These are phyloP conservation scores for Pempheris klunzingeri DNA, from an alignment of 2,797 vertebrate genomes.

Conservation along the genomic window DNA sequence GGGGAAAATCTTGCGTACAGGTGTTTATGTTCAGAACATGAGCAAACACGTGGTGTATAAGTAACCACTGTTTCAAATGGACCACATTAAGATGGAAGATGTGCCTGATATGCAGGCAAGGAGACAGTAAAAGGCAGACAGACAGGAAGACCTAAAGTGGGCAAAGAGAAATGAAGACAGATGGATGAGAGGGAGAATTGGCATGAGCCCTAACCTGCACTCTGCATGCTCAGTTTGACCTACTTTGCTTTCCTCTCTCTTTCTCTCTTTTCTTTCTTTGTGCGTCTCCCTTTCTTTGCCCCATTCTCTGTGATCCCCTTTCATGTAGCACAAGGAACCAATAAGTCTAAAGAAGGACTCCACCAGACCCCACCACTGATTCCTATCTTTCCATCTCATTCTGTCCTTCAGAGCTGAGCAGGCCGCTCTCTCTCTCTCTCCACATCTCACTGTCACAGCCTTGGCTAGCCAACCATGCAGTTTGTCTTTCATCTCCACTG, in stretches of 20 bases:
- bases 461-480: conserved; percentile 54
- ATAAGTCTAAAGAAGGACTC: conserved; percentile 48
- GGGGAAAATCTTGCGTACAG: neutral
- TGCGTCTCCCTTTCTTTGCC: conserved; percentile 43
- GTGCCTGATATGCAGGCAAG: conserved; percentile 20
- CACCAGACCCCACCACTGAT: conserved; percentile 45
- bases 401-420: conserved; percentile 47
- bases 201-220: conserved; percentile 46
- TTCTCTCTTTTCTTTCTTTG: conserved; percentile 25
- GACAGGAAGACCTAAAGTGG: conserved; percentile 48
- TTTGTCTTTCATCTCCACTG: conserved; percentile 65
- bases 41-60: conserved; percentile 42
- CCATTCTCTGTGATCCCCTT: conserved; percentile 59
- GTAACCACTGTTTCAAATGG: conserved; percentile 38
- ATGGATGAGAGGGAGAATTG: conserved; percentile 53
- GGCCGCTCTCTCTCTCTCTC: conserved; percentile 11
- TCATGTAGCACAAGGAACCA: conserved; percentile 72
- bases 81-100: conserved; percentile 61
- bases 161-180: conserved; percentile 63
- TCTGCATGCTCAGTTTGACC: conserved; percentile 68
- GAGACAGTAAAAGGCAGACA: conserved; percentile 38
- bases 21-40: conserved; percentile 14
- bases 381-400: conserved; percentile 54
- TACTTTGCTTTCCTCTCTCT: conserved; percentile 67
- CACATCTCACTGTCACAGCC: conserved; percentile 50